Evolutionary conservation across 2,113 vertebrate genomes (phyloP).

Genomic region (Muntiacus reevesi): DNA sequence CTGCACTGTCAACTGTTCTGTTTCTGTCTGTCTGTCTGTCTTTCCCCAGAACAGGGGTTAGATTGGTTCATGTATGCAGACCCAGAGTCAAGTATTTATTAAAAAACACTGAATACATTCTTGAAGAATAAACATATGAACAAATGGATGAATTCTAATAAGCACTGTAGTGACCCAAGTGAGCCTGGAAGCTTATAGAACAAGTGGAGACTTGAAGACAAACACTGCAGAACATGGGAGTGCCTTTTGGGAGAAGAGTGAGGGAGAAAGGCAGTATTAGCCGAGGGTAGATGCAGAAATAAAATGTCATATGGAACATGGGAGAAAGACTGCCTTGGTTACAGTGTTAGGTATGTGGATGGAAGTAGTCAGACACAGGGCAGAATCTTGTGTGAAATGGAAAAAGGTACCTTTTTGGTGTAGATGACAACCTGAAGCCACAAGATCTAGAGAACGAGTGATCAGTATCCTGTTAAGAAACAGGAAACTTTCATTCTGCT

Average conservation of each 20-base stretch:
- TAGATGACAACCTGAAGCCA: background rate
- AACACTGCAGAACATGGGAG: background rate
- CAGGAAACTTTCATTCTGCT: background rate
- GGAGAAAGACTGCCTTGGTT: background rate
- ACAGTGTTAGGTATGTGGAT: background rate
- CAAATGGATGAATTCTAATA: background rate
- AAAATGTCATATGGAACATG: background rate
- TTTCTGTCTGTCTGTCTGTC: background rate
- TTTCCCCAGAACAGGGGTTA: background rate
- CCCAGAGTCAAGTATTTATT: background rate
- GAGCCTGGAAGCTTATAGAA: background rate
- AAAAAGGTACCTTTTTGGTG: background rate
- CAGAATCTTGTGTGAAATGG: background rate
- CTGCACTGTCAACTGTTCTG: background rate
- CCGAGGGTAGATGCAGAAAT: background rate
- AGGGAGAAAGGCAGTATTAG: background rate
- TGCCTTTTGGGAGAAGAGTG: background rate
- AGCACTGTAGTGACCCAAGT: background rate
- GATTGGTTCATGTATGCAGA: background rate
- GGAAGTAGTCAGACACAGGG: background rate
- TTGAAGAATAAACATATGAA: background rate
- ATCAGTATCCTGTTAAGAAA: background rate
- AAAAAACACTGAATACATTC: background rate
- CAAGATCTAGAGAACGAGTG: background rate
- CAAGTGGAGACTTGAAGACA: background rate